Percentiles rank a stretch among this genome's conserved stretches.
These are phyloP conservation scores for Cynoglossus semilaevis DNA, from an alignment of 2,113 vertebrate species.

Conservation along the genomic window DNA sequence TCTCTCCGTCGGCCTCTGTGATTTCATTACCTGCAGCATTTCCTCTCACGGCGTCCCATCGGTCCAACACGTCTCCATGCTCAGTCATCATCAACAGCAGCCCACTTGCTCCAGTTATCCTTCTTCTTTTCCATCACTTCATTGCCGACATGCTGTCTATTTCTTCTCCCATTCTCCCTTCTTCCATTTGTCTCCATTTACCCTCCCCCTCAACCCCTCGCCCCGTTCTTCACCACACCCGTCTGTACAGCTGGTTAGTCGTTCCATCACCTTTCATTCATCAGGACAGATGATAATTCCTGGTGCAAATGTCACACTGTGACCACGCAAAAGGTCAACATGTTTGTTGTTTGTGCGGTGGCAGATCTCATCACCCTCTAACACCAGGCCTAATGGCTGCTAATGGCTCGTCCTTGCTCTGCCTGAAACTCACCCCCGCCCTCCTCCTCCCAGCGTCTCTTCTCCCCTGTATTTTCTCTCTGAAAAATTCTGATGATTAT, in stretches of 20 bases:
- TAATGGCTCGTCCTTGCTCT: constrained; percentile 49
- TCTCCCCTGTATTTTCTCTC: constrained; percentile 3
- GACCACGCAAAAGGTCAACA: constrained; percentile 69
- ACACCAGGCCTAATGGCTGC: constrained; percentile 57
- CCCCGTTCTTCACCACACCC: not conserved
- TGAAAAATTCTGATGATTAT: constrained; percentile 10
- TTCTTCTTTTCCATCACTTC: constrained; percentile 13
- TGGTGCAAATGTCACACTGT: constrained; percentile 66
- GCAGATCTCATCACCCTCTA: constrained; percentile 60
- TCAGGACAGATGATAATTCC: constrained; percentile 52
- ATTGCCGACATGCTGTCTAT: constrained; percentile 15
- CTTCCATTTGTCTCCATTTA: constrained; percentile 14
- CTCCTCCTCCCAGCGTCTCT: not conserved
- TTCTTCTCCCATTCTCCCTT: not conserved
- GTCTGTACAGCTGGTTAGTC: not conserved
- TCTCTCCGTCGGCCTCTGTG: constrained; percentile 27
- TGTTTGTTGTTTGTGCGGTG: constrained; percentile 71
- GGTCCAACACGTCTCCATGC: constrained; percentile 24
- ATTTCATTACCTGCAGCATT: constrained; percentile 54
- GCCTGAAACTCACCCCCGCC: constrained; percentile 55
- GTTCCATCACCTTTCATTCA: constrained; percentile 47
- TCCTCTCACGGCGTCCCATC: constrained; percentile 49
- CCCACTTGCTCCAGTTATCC: constrained; percentile 26
- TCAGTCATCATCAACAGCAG: constrained; percentile 32
- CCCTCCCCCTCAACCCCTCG: not conserved